Conservation (phyloP, 2,888 invertebrate genomes). For the Morpho deidamia region DNA sequence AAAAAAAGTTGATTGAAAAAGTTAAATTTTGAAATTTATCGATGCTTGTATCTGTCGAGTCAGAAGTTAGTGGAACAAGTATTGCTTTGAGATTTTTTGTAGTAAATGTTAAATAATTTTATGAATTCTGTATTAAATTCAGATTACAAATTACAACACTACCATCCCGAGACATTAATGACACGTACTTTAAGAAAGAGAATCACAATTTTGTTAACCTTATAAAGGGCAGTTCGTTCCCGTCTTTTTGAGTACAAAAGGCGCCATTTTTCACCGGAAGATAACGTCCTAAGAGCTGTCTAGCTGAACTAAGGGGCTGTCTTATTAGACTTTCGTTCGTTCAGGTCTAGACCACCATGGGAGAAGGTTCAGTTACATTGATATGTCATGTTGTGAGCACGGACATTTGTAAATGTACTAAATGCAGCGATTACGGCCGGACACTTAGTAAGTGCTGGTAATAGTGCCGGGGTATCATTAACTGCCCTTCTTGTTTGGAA, state of each 20-base stretch:
- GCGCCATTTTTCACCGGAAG: constrained; percentile 63
- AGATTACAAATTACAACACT: constrained; percentile 1
- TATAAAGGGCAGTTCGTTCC: constrained; percentile 15
- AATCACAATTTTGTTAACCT: constrained; percentile 11
- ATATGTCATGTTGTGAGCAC: constrained; percentile 51
- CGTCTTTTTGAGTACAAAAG: constrained; percentile 52
- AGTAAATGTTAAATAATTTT: too few relatives aligned
- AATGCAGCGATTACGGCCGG: constrained; percentile 41
- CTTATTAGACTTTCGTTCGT: constrained; percentile 61
- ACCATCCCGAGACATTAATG: not conserved
- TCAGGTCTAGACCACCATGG: constrained; percentile 59
- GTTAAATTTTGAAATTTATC: too few relatives aligned
- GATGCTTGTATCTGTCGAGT: too few relatives aligned
- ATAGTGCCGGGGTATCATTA: constrained; percentile 23
- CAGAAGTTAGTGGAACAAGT: too few relatives aligned
- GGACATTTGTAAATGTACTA: constrained; percentile 63
- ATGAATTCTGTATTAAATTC: too few relatives aligned
- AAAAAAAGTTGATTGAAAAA: too few relatives aligned
- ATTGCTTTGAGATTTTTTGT: too few relatives aligned
- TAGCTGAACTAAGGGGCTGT: constrained; percentile 64
- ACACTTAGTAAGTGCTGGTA: constrained; percentile 28
- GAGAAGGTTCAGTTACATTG: constrained; percentile 51
- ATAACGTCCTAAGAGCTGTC: constrained; percentile 57
- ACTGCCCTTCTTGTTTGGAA: constrained; percentile 12
- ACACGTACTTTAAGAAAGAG: constrained; percentile 8